phyloP scores from a whole-genome alignment of 2,888 invertebrate species.

The Rhopalosiphum nymphaeae region DNA sequence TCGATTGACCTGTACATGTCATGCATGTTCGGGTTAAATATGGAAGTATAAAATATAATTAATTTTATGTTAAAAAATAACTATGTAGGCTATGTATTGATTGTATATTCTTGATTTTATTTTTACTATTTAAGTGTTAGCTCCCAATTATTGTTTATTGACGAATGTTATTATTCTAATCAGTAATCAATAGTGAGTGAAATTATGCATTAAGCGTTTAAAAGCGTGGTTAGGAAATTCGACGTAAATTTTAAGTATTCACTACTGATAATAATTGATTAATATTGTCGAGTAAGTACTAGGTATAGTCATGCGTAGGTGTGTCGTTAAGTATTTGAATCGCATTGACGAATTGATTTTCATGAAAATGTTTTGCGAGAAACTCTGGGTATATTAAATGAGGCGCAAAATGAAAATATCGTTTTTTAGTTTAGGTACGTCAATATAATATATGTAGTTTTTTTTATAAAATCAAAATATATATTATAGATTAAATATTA shows the following conservation, averaged over 20 bases:
- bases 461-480: too few relatives aligned
- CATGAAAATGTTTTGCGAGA: background rate
- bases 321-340: background rate
- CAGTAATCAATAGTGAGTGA: background rate
- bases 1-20: slow-evolving; percentile 55
- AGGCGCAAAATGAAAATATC: background rate
- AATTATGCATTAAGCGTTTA: background rate
- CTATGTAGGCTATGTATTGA: background rate
- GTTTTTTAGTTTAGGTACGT: slow-evolving; percentile 23
- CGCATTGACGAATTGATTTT: slow-evolving; percentile 11
- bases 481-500: too few relatives aligned
- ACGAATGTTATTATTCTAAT: background rate
- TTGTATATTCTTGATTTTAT: background rate
- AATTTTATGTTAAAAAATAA: background rate
- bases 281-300: background rate
- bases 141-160: background rate
- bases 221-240: background rate
- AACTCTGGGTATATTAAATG: background rate
- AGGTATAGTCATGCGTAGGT: background rate
- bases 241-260: background rate
- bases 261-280: slow-evolving; percentile 32
- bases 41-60: background rate
- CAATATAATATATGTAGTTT: background rate
- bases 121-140: background rate
- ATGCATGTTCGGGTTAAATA: background rate